Percentiles rank a stretch among this genome's conserved stretches.
Evolutionary conservation across 2,888 invertebrate genomes (phyloP).

Genomic region (Coleophora flavipennella): DNA sequence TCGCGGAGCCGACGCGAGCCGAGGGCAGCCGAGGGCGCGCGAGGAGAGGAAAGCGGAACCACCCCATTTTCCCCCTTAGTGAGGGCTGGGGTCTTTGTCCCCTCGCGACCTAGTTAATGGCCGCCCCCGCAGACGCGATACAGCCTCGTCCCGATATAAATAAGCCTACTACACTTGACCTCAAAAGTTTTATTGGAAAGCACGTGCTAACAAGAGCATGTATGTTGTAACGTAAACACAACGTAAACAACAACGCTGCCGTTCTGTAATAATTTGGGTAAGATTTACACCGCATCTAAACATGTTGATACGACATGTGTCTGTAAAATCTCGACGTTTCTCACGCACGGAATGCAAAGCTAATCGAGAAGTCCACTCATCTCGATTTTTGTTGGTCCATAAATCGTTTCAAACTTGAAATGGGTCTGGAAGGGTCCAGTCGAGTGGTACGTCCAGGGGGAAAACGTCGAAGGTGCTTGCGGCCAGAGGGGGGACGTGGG

Average conservation of each 20-base stretch:
- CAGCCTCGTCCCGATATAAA: constrained; percentile 69
- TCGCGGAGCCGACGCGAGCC: constrained; percentile 32
- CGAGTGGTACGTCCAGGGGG: constrained; percentile 26
- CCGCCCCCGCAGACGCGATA: constrained; percentile 63
- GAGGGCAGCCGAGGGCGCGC: constrained; percentile 19
- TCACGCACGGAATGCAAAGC: constrained; percentile 12
- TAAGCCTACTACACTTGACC: constrained; percentile 73
- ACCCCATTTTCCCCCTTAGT: constrained; percentile 43
- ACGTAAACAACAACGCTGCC: too few relatives aligned
- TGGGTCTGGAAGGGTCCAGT: constrained; percentile 32
- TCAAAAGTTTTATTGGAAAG: constrained; percentile 71
- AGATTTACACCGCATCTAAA: too few relatives aligned
- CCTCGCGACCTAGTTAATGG: constrained; percentile 71
- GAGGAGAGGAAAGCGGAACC: constrained; percentile 55
- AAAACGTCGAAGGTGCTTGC: constrained; percentile 3
- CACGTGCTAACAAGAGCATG: constrained; percentile 59
- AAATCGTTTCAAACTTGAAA: constrained; percentile 28
- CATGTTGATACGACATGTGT: too few relatives aligned
- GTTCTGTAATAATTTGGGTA: too few relatives aligned
- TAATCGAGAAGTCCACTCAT: constrained; percentile 22
- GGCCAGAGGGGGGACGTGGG: constrained; percentile 23
- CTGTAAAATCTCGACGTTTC: constrained; percentile 2
- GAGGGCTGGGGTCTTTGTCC: constrained; percentile 61
- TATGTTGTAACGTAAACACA: constrained; percentile 37
- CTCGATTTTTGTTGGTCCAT: constrained; percentile 29